These are phyloP conservation scores for Ceryle rudis DNA, from an alignment of 2,797 vertebrate species.

Conservation along the genomic window DNA sequence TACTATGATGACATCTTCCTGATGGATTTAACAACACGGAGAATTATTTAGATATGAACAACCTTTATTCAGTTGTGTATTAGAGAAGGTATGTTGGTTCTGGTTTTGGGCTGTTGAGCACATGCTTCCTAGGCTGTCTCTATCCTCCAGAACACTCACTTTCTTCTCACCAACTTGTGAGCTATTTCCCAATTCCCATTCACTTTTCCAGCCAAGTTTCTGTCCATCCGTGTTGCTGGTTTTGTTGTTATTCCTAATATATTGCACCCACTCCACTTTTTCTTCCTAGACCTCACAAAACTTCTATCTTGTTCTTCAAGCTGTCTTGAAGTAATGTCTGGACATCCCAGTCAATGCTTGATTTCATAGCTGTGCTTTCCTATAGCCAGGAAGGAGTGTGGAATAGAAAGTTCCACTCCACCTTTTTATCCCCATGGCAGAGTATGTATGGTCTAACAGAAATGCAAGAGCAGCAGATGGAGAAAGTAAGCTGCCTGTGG, in stretches of 20 bases:
- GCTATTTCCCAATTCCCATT: not conserved
- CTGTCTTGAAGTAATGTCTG: not conserved
- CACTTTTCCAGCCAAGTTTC: not conserved
- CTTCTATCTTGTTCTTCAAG: not conserved
- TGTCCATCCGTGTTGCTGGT: not conserved
- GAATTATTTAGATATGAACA: not conserved
- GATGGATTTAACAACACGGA: not conserved
- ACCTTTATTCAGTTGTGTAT: not conserved
- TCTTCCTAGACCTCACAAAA: not conserved
- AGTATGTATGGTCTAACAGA: not conserved
- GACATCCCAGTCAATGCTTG: not conserved
- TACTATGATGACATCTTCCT: not conserved
- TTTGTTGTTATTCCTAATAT: not conserved
- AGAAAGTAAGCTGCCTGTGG: not conserved
- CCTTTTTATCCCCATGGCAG: not conserved
- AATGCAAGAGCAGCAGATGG: not conserved
- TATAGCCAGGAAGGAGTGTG: not conserved
- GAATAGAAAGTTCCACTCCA: not conserved
- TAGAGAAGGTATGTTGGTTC: not conserved
- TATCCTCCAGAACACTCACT: not conserved
- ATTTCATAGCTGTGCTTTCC: not conserved
- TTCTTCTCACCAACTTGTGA: not conserved
- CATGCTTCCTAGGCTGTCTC: not conserved
- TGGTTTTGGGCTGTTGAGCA: not conserved
- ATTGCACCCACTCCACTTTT: not conserved